Base-by-base conservation (phyloP, 2,797 vertebrate genomes). In the Triplophysa yarkandensis region DNA sequence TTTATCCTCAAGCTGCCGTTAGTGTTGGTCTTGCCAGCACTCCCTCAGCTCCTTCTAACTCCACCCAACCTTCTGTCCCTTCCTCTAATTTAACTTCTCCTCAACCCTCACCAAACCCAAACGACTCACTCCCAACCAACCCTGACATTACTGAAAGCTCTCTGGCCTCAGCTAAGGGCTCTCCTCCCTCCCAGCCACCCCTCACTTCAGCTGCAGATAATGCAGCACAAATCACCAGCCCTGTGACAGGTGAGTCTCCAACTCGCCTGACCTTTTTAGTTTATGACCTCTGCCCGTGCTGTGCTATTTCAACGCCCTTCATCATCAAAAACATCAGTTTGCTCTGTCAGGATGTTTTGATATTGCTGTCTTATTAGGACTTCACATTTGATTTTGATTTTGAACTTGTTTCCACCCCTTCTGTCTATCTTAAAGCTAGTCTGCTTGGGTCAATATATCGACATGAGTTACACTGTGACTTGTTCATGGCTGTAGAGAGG, bases 111-210 rank as follows among this genome's bases (percentile, higher is more conserved):
- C 71, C 68, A 58, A 71, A 66, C 62, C 65, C 76, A 27, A 28
- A 63, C 83, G 82, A 77, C 25, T 65, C 74, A 77, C 71, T 63
- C 64, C 68, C 63, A 58, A 54, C 76, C 66, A 36, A 68, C 68
- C 80, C 86, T 84, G 85, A 88, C 87, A 86, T 89, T 16, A 13
- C 90, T 88, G 91, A 90, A 90, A 90, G 89, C 91, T 90, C 91
- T 89, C 88, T 86, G 90, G 91, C 90, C 87, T 90, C 82, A 85
- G 89, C 92, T 82, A 92, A 94, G 87, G 89, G 90, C 90, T 91
- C 92, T 93, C 90, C 89, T 84, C 89, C 92, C 90, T 88, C 91
- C 91, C 84, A 91, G 90, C 89, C 28, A 44, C 39, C 90, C 91
- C 86, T 92, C 82, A 25, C 28, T 73, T 86, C 90, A 82, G 88